phyloP scores from a whole-genome alignment of 2,797 vertebrate genomes.

The Alectoris magna region DNA sequence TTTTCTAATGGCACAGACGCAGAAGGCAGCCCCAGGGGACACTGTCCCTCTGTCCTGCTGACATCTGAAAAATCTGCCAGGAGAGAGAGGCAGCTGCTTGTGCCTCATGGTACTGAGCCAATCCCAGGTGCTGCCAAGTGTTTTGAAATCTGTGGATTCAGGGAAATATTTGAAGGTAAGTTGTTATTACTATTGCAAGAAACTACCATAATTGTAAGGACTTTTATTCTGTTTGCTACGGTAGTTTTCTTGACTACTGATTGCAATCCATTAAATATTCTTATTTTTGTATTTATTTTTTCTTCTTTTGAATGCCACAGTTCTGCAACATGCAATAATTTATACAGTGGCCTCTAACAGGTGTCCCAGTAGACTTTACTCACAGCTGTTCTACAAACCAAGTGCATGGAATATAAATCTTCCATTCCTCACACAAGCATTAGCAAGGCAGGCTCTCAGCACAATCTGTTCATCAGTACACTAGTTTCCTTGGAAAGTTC shows the following conservation, averaged over 20 bases:
- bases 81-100: conserved; percentile 53
- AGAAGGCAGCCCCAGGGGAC: conserved; percentile 17
- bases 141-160: neutral
- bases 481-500: conserved; percentile 59
- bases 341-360: conserved; percentile 62
- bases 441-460: conserved; percentile 27
- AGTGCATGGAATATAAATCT: conserved; percentile 65
- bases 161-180: neutral
- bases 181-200: neutral
- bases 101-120: neutral
- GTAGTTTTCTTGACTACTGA: conserved; percentile 49
- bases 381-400: conserved; percentile 64
- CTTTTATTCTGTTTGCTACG: conserved; percentile 40
- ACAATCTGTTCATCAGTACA: conserved; percentile 62
- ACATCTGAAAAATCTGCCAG: conserved; percentile 56
- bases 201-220: neutral
- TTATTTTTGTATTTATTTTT: neutral
- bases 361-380: conserved; percentile 54
- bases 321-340: conserved; percentile 44
- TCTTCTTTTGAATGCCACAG: neutral
- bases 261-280: conserved; percentile 39
- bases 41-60: conserved; percentile 25
- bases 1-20: conserved; percentile 42
- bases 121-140: conserved; percentile 31
- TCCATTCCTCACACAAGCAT: conserved; percentile 48